phyloP scores from a whole-genome alignment of 2,888 invertebrate genomes.

The Neuroscelio doddi region DNA sequence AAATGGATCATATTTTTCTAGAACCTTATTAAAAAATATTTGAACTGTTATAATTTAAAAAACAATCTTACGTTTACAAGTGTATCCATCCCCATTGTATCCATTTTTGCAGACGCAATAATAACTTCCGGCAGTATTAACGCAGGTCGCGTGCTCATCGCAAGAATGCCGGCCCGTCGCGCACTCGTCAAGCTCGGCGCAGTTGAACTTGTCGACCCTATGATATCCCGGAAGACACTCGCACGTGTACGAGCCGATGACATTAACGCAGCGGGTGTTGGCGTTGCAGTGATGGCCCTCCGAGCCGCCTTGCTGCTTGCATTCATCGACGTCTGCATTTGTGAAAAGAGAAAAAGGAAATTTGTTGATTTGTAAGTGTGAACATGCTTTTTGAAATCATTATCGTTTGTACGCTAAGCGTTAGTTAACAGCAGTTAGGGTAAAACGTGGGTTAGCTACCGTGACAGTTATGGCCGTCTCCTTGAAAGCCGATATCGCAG shows the following conservation, averaged over 20 bases:
- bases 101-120: constrained; percentile 82
- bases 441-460: constrained; percentile 72
- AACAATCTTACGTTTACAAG: constrained; percentile 82
- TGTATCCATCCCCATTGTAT: constrained; percentile 84
- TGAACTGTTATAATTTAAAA: no score
- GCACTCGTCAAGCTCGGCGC: constrained; percentile 88
- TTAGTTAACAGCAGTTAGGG: constrained; percentile 23
- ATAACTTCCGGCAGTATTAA: constrained; percentile 88
- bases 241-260: constrained; percentile 86
- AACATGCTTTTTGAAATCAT: no score
- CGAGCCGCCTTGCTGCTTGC: constrained; percentile 82
- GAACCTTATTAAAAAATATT: no score
- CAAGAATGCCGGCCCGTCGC: constrained; percentile 81
- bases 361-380: constrained; percentile 11
- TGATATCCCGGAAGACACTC: constrained; percentile 87
- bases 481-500: constrained; percentile 91
- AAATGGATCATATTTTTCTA: no score
- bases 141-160: constrained; percentile 83
- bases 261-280: constrained; percentile 89
- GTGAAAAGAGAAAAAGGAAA: constrained; percentile 15
- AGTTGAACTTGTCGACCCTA: constrained; percentile 84
- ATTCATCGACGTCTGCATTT: constrained; percentile 91
- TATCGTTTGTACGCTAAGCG: constrained; percentile 18
- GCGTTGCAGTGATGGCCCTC: constrained; percentile 90
- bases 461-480: constrained; percentile 86